A percentile compares a stretch with the other conserved stretches of the same genome.
Conservation (phyloP, 2,888 invertebrate genomes). For the Drosophila kokeensis region DNA sequence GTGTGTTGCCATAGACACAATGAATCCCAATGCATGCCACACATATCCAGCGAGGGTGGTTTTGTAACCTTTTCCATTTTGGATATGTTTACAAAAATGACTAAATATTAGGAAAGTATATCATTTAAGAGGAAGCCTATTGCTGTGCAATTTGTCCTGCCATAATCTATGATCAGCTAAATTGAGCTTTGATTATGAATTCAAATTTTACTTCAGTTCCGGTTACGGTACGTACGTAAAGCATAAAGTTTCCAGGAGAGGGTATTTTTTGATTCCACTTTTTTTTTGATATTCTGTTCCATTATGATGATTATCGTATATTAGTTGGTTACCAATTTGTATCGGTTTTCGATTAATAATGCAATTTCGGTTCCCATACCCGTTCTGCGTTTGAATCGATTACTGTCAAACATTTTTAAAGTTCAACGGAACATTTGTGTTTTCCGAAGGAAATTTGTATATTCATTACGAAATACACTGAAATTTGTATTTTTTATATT, state of each 20-base stretch:
- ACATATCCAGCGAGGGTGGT: conserved; percentile 29
- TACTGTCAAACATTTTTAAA: too few species aligned
- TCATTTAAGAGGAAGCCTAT: background rate
- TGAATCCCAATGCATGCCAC: conserved; percentile 41
- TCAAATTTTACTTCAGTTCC: too few species aligned
- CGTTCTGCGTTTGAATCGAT: too few species aligned
- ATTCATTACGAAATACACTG: too few species aligned
- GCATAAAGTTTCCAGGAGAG: too few species aligned
- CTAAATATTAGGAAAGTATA: background rate
- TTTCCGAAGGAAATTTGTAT: too few species aligned
- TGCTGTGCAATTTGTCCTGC: background rate
- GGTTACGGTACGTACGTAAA: background rate
- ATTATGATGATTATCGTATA: background rate
- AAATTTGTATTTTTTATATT: background rate
- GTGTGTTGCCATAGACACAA: conserved; percentile 36
- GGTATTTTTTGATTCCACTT: too few species aligned
- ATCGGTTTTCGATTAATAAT: background rate
- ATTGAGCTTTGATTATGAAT: background rate
- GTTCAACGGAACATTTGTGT: too few species aligned
- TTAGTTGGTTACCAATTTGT: too few species aligned
- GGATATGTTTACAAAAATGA: too few species aligned
- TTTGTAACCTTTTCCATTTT: background rate
- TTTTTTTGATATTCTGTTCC: background rate
- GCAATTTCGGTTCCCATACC: too few species aligned
- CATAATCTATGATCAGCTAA: background rate